phyloP scores from a whole-genome alignment of 1,140 invertebrate species.

The Drosophila truncata region DNA sequence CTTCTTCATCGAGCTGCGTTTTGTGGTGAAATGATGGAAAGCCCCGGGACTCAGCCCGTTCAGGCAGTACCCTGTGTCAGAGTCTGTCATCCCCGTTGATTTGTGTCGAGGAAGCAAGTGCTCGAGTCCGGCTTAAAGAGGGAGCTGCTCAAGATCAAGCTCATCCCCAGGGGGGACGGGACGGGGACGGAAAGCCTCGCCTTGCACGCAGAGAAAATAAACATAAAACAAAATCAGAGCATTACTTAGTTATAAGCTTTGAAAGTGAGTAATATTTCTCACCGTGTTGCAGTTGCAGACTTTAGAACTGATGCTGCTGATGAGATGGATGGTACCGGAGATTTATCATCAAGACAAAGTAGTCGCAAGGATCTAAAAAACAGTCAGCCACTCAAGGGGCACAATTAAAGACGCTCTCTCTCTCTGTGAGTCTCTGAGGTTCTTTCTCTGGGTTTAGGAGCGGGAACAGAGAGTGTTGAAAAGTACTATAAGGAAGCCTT shows the following conservation, averaged over 20 bases:
- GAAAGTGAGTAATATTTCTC: not conserved
- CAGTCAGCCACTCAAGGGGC: conserved; percentile 58
- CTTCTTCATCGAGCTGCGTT: not conserved
- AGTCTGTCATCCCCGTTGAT: conserved; percentile 74
- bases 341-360: conserved; percentile 82
- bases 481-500: conserved; percentile 85
- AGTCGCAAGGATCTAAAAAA: conserved; percentile 76
- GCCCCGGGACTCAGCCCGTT: conserved; percentile 23
- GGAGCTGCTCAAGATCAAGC: conserved; percentile 56
- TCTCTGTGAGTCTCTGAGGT: not conserved
- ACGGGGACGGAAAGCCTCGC: too few relatives aligned
- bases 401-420: conserved; percentile 56
- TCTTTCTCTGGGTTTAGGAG: conserved; percentile 1
- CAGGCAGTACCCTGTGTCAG: conserved; percentile 53
- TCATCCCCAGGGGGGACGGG: conserved; percentile 25
- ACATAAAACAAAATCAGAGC: not conserved
- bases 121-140: conserved; percentile 65
- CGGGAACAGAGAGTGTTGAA: conserved; percentile 70
- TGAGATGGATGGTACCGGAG: conserved; percentile 68
- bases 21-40: conserved; percentile 33
- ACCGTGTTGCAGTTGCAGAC: conserved; percentile 22
- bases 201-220: not conserved
- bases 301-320: conserved; percentile 24
- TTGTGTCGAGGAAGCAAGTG: conserved; percentile 83
- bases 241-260: too few relatives aligned